Evolutionary conservation across 64 coral and sea anemone species (phyloP), one percentile per base, ranked within the genome.

Genomic region (Orbicella faveolata): DNA sequence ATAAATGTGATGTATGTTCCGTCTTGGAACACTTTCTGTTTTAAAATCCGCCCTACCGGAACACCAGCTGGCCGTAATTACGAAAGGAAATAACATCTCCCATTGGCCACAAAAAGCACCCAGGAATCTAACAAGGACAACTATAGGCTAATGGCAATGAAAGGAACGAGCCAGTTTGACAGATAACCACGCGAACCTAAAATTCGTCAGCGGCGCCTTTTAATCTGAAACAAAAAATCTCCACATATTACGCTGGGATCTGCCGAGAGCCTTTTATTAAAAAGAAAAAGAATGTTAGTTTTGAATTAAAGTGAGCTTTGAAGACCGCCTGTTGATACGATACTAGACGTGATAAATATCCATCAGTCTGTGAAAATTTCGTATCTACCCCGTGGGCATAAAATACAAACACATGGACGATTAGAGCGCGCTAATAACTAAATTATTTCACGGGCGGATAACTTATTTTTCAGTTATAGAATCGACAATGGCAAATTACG

Each of bases 21-120:
- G 65, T n/a, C 20, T 25, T 26, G 20, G 67, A 70, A 26, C 67
- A 70, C n/a, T 33, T 23, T 64, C 62, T 67, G 41, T 84, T 67
- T 66, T 39, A 25, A 68, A 67, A 6, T 44, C 16, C 64, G 21
- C 25, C 67, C 4, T 9, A 11, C 67, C 7, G 10, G 9, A 35
- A 84, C 12, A 69, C 26, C 81, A 84, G 81, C 36, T 69, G 81
- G 36, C 23, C 1, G 18, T 15, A 37, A 48, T 84, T 68, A 84
- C 12, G 36, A 66, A 23, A 84, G 81, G 81, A 84, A 84, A 68
- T 48, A 39, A 69, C 34, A 84, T 66, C 20, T 20, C 16, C 25
- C 3, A 79, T 79, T 79, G 77, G 77, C 12, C 52, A 57, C 77
- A 34, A 79, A 59, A 41, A 79, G 10, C n/a, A 21, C 14, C 9